Evolutionary conservation across 2,888 invertebrate species (phyloP).

Genomic region (Amphipoea oculea): DNA sequence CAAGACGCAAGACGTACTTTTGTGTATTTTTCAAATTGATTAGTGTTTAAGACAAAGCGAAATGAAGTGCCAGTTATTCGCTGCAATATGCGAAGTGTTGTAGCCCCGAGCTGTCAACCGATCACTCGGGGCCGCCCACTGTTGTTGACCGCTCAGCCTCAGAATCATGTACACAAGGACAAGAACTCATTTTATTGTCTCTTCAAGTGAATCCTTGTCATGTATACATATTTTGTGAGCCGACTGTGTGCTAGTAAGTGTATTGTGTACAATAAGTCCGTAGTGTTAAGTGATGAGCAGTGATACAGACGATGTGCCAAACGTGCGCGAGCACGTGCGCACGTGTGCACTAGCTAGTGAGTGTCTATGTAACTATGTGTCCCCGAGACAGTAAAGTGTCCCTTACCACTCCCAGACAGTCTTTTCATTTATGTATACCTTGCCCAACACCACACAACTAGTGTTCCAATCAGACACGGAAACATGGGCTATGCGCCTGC

Average conservation of each 20-base stretch:
- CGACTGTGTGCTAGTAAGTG: slow-evolving; percentile 1
- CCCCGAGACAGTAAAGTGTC: slow-evolving; percentile 56
- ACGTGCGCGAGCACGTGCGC: background rate
- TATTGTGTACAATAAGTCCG: background rate
- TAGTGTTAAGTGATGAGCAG: slow-evolving; percentile 21
- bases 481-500: background rate
- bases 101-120: background rate
- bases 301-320: slow-evolving; percentile 26
- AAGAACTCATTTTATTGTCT: background rate
- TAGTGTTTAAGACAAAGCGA: background rate
- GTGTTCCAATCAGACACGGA: background rate
- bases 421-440: slow-evolving; percentile 36
- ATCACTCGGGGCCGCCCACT: no score
- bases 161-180: background rate
- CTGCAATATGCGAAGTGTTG: background rate
- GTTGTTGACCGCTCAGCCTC: background rate
- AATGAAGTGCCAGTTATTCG: background rate
- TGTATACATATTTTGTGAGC: background rate
- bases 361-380: slow-evolving; percentile 35
- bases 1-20: slow-evolving; percentile 4
- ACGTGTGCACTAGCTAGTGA: slow-evolving; percentile 5
- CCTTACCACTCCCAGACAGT: slow-evolving; percentile 43
- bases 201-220: background rate
- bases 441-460: no score
- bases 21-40: slow-evolving; percentile 6